A percentile compares a stretch with the other conserved stretches of the same genome.
Evolutionary conservation across 2,113 vertebrate genomes (phyloP).

Genomic region (Nerophis ophidion): DNA sequence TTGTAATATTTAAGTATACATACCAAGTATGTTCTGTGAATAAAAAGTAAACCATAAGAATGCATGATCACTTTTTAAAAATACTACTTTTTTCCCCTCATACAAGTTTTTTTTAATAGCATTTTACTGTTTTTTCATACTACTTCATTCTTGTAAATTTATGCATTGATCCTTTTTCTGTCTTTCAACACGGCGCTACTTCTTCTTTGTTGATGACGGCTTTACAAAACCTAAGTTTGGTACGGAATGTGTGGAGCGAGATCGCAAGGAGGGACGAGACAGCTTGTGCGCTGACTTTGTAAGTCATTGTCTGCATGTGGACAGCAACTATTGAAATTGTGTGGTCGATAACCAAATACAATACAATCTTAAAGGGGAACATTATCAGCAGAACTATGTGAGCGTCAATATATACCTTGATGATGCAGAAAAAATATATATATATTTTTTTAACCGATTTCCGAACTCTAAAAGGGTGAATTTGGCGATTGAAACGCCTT

Average conservation of each 20-base stretch:
- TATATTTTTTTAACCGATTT: too few relatives aligned
- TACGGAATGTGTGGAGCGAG: slow-evolving; percentile 43
- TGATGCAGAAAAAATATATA: too few relatives aligned
- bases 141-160: not conserved
- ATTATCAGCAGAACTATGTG: too few relatives aligned
- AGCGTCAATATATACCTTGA: too few relatives aligned
- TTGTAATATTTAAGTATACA: not conserved
- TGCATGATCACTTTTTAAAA: not conserved
- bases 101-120: not conserved
- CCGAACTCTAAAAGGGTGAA: too few relatives aligned
- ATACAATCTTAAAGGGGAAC: slow-evolving; percentile 48
- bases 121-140: not conserved
- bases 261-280: slow-evolving; percentile 28
- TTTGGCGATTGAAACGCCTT: too few relatives aligned
- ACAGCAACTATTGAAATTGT: slow-evolving; percentile 39
- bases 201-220: slow-evolving; percentile 18
- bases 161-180: not conserved
- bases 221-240: not conserved
- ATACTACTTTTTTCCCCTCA: not conserved
- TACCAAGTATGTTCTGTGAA: not conserved
- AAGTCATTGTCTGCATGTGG: slow-evolving; percentile 23
- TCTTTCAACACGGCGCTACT: not conserved
- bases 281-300: slow-evolving; percentile 59
- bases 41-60: not conserved
- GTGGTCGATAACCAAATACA: slow-evolving; percentile 54